Evolutionary conservation across 2,888 invertebrate species (phyloP), one percentile per base, ranked within the genome.

Genomic region (Clepsis dumicolana): DNA sequence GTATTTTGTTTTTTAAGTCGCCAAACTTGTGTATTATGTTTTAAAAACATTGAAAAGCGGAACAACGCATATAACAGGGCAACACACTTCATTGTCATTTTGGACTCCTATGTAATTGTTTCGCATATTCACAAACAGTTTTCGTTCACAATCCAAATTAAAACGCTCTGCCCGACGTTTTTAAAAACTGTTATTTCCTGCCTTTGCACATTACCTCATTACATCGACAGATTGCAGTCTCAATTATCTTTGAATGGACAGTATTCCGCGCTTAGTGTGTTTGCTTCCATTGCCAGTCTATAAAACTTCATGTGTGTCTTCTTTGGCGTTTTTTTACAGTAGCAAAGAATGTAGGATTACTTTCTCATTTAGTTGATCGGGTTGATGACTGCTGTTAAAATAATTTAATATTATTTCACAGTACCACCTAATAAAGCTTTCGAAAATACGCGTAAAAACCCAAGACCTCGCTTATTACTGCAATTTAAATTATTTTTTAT

Each of bases 151-250:
- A 67, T 62, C 41, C 18, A 56, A 62, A 35, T 50, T 14, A 48
- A 56, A 56, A 21, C 29, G 21, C 5, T n/a, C 32, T 18, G 52
- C 32, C 53, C 54, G 53, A 35, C 35, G 14, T 32, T 56, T 62
- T 65, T 60, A 65, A 69, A 60, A 59, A 57, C 44, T 35, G 59
- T 24, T 52, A 65, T 59, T 64, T 69, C 64, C 64, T 59, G 69
- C 16, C 27, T n/a, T 60, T 64, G 18, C 65, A n/a, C 59, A 64
- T 53, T 68, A 68, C 12, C 38, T 35, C 38, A 38, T 62, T 56
- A 67, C 38, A 67, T 63, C 21, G 66, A 62, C 56, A 50, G 53
- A 56, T 56, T 60, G 60, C 41, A 41, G 41, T 52, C 56, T 18
- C 48, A 48, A 35, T 67, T 67, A 67, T 21, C 18, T 35, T 14